phyloP scores from a whole-genome alignment of 2,113 vertebrate species.

The zebrafish (Danio rerio) region GRCz12tu NC_133185.1:39591001-39591500 shows the following conservation, averaged over 20 bases:
- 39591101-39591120: conserved; percentile 3
- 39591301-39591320: too few relatives aligned
- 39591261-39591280: too few relatives aligned
- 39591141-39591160: conserved; percentile 36
- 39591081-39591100: not conserved
- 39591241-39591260: not conserved
- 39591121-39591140: conserved; percentile 44
- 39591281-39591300: too few relatives aligned
- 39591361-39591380: too few relatives aligned
- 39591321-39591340: too few relatives aligned
- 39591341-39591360: too few relatives aligned
- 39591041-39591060: not conserved
- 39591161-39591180: conserved; percentile 13
- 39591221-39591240: conserved; percentile 49
- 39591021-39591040: conserved; percentile 36
- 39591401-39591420: too few relatives aligned
- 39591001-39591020: not conserved
- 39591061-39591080: conserved; percentile 4
- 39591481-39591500: too few relatives aligned
- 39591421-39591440: too few relatives aligned
- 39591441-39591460: too few relatives aligned
- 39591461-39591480: too few relatives aligned
- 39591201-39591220: conserved; percentile 67
- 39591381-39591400: too few relatives aligned
- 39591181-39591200: conserved; percentile 64